These are phyloP conservation scores for Siniperca knerii DNA, from an alignment of 2,113 vertebrate species.

Conservation along the genomic window DNA sequence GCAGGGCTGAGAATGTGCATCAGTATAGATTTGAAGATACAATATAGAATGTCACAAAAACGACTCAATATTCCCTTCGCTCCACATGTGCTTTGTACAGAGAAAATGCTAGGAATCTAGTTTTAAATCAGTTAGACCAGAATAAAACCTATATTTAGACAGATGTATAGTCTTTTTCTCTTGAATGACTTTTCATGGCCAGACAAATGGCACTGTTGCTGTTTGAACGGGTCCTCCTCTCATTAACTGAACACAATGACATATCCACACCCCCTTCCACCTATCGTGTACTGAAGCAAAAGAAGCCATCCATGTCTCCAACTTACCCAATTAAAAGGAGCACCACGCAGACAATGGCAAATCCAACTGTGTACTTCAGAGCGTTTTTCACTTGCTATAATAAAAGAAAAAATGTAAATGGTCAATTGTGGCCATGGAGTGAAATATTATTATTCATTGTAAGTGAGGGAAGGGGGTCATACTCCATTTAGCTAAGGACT, in stretches of 20 bases:
- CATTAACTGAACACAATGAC: slow-evolving; percentile 67
- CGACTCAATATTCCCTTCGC: neutral
- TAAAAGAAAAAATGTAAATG: slow-evolving; percentile 67
- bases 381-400: slow-evolving; percentile 95
- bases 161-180: slow-evolving; percentile 1
- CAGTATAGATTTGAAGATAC: slow-evolving; percentile 29
- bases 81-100: slow-evolving; percentile 1
- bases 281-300: slow-evolving; percentile 50
- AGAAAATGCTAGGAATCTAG: slow-evolving; percentile 2
- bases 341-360: slow-evolving; percentile 89
- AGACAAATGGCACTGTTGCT: slow-evolving; percentile 43
- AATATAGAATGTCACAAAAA: slow-evolving; percentile 24
- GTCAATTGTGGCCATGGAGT: slow-evolving; percentile 60
- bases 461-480: slow-evolving; percentile 46
- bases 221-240: slow-evolving; percentile 57
- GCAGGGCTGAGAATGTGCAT: slow-evolving; percentile 28
- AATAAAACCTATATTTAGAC: slow-evolving; percentile 35
- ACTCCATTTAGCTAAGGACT: slow-evolving; percentile 55
- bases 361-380: slow-evolving; percentile 94
- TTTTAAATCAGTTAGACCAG: slow-evolving; percentile 17
- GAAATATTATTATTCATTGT: slow-evolving; percentile 68
- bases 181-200: slow-evolving; percentile 47
- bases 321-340: slow-evolving; percentile 98
- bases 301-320: slow-evolving; percentile 43
- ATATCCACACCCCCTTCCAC: slow-evolving; percentile 40